These are phyloP conservation scores for Phyllopteryx taeniolatus DNA, from an alignment of 2,113 vertebrate species.

Conservation along the genomic window DNA sequence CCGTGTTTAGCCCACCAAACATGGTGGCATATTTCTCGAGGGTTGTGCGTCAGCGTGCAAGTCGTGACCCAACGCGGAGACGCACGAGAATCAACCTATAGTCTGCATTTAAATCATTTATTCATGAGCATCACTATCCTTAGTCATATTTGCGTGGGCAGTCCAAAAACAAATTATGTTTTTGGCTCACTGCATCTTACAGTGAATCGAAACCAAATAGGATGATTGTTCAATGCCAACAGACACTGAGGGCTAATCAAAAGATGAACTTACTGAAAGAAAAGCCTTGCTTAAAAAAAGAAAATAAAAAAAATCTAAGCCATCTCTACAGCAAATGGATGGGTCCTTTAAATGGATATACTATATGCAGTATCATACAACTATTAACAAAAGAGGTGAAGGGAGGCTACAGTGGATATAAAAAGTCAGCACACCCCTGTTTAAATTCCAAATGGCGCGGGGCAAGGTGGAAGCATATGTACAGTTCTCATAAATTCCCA, in stretches of 20 bases:
- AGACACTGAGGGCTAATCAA: constrained; percentile 10
- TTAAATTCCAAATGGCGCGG: too few relatives aligned
- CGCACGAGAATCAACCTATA: neutral
- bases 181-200: neutral
- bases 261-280: neutral
- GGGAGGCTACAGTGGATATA: too few relatives aligned
- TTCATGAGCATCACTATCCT: neutral
- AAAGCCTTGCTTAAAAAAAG: neutral
- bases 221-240: constrained; percentile 11
- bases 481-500: too few relatives aligned
- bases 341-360: too few relatives aligned
- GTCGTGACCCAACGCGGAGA: constrained; percentile 8
- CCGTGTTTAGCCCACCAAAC: constrained; percentile 37
- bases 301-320: too few relatives aligned
- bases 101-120: neutral
- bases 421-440: too few relatives aligned
- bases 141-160: constrained; percentile 1
- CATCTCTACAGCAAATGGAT: neutral
- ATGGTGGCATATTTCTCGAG: constrained; percentile 17
- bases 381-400: too few relatives aligned
- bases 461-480: too few relatives aligned
- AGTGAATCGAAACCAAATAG: neutral
- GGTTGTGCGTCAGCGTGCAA: constrained; percentile 1
- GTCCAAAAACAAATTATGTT: neutral
- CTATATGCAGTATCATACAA: too few relatives aligned